Base-by-base conservation (phyloP, 2,797 vertebrate species). In the Dipus sagitta region DNA sequence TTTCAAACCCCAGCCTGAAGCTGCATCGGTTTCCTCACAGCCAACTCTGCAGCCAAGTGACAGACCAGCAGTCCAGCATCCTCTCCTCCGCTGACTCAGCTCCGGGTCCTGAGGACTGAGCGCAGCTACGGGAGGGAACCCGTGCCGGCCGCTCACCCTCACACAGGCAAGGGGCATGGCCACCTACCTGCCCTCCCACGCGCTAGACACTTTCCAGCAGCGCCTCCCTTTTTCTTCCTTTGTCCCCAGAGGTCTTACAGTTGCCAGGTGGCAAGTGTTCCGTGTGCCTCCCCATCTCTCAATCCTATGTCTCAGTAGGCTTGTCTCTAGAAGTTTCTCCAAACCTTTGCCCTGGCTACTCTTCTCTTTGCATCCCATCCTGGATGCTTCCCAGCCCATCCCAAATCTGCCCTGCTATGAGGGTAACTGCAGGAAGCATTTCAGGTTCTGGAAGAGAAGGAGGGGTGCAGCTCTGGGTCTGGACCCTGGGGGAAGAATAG, bases 1-100 rank as follows among this genome's bases (percentile, higher is more conserved):
- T 94, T 65, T 84, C 72, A 96, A 91, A 86, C 8, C 47, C 58
- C 83, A 91, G 74, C 88, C 88, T 76, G 68, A 75, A 93, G n/a
- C 74, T 80, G 26, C 52, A 52, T 75, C 80, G 81, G 6, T 74
- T 54, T 62, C 42, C 60, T 93, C 68, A 47, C 47, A 21, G 81
- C n/a, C 78, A 79, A 20, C 78, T 91, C 70, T 82, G 86, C 58
- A 84, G 79, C 26, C 47, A 10, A 42, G 24, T 34, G n/a, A 10
- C 64, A 47, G 32, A 60, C 32, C 12, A 3, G 21, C 54, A 42
- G 28, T 28, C 76, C 76, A 62, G n/a, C 18, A 12, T 30, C 12
- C 23, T 83, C 28, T 65, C 24, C n/a, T 8, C 32, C 26, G 11
- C 21, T 38, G 54, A 58, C 13, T 83, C 42, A 3, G 75, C 70